phyloP scores from a whole-genome alignment of 2,113 vertebrate species.

The Polypterus bichir region DNA sequence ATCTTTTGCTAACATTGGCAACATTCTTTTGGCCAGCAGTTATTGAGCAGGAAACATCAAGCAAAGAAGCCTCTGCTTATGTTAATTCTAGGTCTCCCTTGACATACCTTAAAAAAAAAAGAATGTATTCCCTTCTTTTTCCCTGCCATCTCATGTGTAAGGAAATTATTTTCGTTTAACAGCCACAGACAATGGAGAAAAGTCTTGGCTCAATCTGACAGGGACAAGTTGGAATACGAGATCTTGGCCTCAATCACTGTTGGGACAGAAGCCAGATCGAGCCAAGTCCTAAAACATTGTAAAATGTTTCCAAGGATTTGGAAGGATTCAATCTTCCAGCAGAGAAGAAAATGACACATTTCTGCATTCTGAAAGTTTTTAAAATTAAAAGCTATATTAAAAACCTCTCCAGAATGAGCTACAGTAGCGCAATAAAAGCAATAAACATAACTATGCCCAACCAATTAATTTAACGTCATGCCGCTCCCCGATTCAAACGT shows the following conservation, averaged over 20 bases:
- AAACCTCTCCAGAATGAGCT: no score
- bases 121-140: background rate
- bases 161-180: background rate
- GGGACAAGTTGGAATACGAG: background rate
- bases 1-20: no score
- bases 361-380: background rate
- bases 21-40: no score
- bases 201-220: background rate
- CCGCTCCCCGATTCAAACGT: no score
- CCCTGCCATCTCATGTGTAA: slow-evolving; percentile 1
- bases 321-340: background rate
- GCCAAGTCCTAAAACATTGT: background rate
- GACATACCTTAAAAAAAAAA: no score
- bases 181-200: background rate
- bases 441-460: no score
- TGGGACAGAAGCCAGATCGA: background rate
- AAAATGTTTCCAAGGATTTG: background rate
- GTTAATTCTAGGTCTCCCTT: background rate
- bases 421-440: no score
- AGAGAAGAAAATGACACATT: background rate
- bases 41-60: no score
- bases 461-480: no score
- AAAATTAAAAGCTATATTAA: no score
- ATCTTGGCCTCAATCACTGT: background rate
- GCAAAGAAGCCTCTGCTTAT: background rate